phyloP scores from a whole-genome alignment of 2,888 invertebrate genomes.

The Parthenolecanium corni region DNA sequence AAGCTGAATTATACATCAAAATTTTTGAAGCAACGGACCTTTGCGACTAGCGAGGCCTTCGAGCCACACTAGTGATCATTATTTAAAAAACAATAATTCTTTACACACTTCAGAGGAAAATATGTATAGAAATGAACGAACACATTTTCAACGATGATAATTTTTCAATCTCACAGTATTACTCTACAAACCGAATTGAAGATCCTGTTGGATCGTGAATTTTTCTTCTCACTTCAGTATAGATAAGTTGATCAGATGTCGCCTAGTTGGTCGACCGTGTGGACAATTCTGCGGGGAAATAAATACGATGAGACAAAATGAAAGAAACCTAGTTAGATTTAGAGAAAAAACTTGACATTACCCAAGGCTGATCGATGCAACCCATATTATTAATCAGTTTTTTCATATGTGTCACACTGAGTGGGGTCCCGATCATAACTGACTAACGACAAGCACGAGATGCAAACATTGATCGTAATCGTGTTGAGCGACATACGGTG shows the following conservation, averaged over 20 bases:
- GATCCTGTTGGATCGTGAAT: too few relatives aligned
- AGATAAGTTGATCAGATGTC: conserved; percentile 72
- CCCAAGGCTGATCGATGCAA: conserved; percentile 93
- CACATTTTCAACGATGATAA: too few relatives aligned
- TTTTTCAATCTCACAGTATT: too few relatives aligned
- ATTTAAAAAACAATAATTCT: too few relatives aligned
- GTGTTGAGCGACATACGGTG: conserved; percentile 60
- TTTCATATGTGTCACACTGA: conserved; percentile 71
- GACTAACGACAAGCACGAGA: conserved; percentile 92
- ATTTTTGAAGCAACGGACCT: too few relatives aligned
- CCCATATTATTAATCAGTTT: conserved; percentile 70
- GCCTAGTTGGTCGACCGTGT: conserved; percentile 93
- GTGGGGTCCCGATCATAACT: conserved; percentile 88
- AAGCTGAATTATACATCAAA: too few relatives aligned
- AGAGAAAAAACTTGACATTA: conserved; percentile 42
- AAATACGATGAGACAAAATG: conserved; percentile 5
- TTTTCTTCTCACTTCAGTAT: conserved; percentile 16
- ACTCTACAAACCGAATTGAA: too few relatives aligned
- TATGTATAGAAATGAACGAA: too few relatives aligned
- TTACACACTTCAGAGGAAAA: too few relatives aligned
- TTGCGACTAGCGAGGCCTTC: too few relatives aligned
- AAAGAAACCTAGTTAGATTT: background rate
- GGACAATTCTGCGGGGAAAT: conserved; percentile 84
- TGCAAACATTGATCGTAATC: conserved; percentile 85
- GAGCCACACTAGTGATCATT: too few relatives aligned